Base-by-base conservation (phyloP, 2,888 invertebrate genomes). In the Brachynemurus nebulosus region DNA sequence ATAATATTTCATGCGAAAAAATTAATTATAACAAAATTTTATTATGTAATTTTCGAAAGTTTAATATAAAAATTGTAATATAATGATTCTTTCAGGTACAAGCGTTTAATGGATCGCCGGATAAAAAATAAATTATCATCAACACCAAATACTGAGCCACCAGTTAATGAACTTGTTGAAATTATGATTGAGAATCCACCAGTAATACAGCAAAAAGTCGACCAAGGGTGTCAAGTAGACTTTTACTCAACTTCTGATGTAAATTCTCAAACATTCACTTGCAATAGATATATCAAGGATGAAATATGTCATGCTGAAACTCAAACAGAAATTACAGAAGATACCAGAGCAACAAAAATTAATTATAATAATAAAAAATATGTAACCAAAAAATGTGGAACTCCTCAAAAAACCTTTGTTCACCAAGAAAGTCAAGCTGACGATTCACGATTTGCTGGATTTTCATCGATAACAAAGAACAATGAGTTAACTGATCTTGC, bases 401-500 rank as follows among this genome's bases (percentile, higher is more conserved):
- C 45, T 20, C 23, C 37, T 16, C 35, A 40, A 9, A 45, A 21
- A 45, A 35, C 18, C 2, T 45, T 37, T 36, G 41, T 40, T 21
- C 11, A 42, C 34, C 14, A 45, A 33, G 21, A 30, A 45, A 47
- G 4, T 41, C 33, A 45, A 47, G 8, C 36, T 4, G 35, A 39
- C n/a, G 20, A 27, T 19, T 39, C 11, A 34, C 1, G 12, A 39
- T 47, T 53, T 46, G 16, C 21, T 40, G 47, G 51, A 14, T 47
- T 46, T 39, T 3, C 30, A 45, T 51, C 50, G 9, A 41, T 53
- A 11, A 42, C 14, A 49, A 48, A 50, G 6, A 38, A 50, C 37
- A 21, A 51, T 38, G 27, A 47, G 35, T 17, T 50, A 8, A 45
- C 41, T 8, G 48, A 46, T 45, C 48, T 53, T 19, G 48, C 48